A percentile compares a stretch with the other conserved stretches of the same genome.
phyloP scores from a whole-genome alignment of 2,888 invertebrate species.

The Argynnis bischoffii region DNA sequence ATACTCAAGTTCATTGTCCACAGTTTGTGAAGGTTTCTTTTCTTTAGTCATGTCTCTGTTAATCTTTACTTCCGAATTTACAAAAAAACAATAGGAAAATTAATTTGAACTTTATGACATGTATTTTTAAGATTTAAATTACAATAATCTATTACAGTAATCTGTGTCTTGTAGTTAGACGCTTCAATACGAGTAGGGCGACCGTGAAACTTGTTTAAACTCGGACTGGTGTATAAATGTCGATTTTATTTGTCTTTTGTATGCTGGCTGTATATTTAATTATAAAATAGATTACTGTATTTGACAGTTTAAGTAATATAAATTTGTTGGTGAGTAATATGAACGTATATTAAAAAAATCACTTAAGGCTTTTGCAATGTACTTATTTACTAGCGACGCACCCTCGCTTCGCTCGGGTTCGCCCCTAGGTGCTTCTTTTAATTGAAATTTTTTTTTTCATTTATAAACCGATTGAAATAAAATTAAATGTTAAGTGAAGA shows the following conservation, averaged over 20 bases:
- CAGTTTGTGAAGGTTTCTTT: conserved; percentile 28
- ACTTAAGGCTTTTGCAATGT: no score
- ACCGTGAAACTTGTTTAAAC: conserved; percentile 1
- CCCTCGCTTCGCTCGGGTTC: no score
- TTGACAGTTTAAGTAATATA: no score
- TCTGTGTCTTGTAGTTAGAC: background rate
- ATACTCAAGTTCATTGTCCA: conserved; percentile 34
- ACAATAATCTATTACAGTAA: background rate
- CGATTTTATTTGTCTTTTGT: background rate
- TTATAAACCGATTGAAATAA: no score
- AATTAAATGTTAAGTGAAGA: no score
- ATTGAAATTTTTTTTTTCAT: no score
- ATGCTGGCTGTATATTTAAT: background rate
- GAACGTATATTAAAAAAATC: no score
- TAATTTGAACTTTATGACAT: conserved; percentile 2
- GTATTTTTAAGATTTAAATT: background rate
- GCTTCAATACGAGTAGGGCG: conserved; percentile 9
- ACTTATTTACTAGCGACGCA: no score
- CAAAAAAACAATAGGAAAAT: background rate
- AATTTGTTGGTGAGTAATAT: no score
- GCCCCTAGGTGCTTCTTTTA: no score
- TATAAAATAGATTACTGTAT: no score
- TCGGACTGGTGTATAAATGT: background rate
- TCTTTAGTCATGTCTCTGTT: conserved; percentile 12
- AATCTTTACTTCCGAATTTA: conserved; percentile 27